phyloP scores from a whole-genome alignment of 2,113 vertebrate species.

The Mixornis gularis region DNA sequence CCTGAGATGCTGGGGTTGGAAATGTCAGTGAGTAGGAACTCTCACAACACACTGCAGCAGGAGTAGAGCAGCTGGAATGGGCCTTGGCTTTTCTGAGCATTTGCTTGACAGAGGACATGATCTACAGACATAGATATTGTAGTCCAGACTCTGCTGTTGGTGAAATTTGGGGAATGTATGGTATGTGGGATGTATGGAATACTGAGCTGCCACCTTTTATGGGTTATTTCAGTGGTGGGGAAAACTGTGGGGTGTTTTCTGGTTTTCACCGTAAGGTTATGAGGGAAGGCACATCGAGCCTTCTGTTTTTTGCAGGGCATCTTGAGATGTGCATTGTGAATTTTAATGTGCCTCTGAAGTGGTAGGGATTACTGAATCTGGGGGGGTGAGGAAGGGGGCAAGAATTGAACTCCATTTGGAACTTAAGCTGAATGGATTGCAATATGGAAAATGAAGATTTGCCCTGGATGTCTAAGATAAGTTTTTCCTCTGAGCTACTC shows the following conservation, averaged over 20 bases:
- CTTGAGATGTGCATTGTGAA: background rate
- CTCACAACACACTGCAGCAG: rapidly evolving
- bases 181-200: background rate
- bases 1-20: background rate
- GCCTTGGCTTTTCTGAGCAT: background rate
- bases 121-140: background rate
- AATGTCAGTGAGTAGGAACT: background rate
- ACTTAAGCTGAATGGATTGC: background rate
- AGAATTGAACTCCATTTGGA: background rate
- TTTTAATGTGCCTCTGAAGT: background rate
- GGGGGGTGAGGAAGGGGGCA: rapidly evolving
- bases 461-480: background rate
- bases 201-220: background rate
- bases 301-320: background rate
- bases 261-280: background rate
- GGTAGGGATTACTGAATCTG: background rate
- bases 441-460: background rate
- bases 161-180: background rate
- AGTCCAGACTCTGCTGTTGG: background rate
- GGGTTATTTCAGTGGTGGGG: background rate
- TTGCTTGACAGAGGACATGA: background rate
- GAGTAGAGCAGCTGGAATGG: background rate
- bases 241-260: background rate
- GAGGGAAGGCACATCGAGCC: background rate
- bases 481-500: background rate